Evolutionary conservation across 1,140 invertebrate genomes (phyloP).

Genomic region (Vanessa atalanta): DNA sequence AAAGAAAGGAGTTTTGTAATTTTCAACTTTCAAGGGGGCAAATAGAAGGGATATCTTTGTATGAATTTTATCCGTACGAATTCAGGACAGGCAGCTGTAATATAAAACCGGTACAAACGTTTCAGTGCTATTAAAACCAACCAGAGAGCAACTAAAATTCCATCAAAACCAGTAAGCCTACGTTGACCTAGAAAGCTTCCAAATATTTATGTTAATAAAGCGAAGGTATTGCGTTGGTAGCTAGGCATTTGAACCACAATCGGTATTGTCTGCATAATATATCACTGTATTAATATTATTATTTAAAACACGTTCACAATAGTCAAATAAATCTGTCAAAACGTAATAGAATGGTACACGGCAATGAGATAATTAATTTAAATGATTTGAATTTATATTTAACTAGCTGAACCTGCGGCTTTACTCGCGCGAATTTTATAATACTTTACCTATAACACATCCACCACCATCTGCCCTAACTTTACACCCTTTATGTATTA

Average conservation of each 20-base stretch:
- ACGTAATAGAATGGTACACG: background rate
- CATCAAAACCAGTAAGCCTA: conserved; percentile 22
- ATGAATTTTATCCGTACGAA: no score
- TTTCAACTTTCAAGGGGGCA: no score
- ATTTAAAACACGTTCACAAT: background rate
- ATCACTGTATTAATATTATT: background rate
- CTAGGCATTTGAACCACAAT: conserved; percentile 13
- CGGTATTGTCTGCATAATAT: conserved; percentile 14
- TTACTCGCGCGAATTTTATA: no score
- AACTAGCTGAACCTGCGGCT: no score
- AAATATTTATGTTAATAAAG: conserved; percentile 27
- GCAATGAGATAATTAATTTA: conserved; percentile 4
- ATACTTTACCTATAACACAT: no score
- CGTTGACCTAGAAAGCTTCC: conserved; percentile 25
- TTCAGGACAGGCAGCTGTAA: background rate
- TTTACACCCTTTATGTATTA: no score
- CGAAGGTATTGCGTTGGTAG: conserved; percentile 14
- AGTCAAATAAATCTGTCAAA: background rate
- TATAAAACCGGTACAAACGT: background rate
- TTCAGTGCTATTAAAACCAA: background rate
- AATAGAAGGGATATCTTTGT: no score
- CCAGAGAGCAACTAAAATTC: background rate
- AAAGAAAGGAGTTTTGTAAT: no score
- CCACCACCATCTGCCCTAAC: no score
- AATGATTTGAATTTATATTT: background rate